Evolutionary conservation across 1,140 invertebrate genomes (phyloP).

Genomic region (Caenorhabditis briggsae): DNA sequence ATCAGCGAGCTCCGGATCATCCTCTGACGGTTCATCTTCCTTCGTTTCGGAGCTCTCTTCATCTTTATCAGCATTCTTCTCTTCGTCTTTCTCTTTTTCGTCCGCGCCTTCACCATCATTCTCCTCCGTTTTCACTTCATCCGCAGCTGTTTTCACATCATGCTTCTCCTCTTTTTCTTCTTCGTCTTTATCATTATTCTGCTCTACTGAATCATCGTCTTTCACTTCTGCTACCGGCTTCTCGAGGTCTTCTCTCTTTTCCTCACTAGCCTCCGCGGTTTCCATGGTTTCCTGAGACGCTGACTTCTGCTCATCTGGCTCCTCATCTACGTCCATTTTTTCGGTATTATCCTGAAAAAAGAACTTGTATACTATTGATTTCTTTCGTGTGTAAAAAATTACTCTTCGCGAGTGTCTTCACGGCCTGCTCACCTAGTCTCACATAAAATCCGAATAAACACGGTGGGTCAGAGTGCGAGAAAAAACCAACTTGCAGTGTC

Average conservation of each 20-base stretch:
- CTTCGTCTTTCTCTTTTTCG: background rate
- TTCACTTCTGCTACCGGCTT: background rate
- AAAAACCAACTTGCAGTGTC: slow-evolving; percentile 1
- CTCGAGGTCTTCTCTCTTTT: background rate
- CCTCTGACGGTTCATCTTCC: background rate
- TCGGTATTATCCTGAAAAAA: slow-evolving; percentile 2
- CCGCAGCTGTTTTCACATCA: background rate
- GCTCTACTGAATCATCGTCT: background rate
- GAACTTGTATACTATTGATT: background rate
- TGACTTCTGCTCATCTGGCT: background rate
- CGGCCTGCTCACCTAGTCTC: background rate
- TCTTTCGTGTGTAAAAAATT: background rate
- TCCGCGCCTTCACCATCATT: background rate
- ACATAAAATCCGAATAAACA: slow-evolving; percentile 23
- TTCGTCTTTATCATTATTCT: background rate
- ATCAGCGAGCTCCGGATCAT: no score
- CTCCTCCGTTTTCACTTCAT: background rate
- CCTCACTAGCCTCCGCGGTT: background rate
- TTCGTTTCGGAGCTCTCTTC: background rate
- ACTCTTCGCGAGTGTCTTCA: background rate
- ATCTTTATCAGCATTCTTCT: background rate
- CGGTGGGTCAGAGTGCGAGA: background rate
- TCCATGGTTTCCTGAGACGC: background rate
- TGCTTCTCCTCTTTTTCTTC: background rate
- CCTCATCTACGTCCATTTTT: slow-evolving; percentile 23